These are phyloP conservation scores for Colletes collaris DNA, from an alignment of 2,888 invertebrate genomes.

Conservation along the genomic window DNA sequence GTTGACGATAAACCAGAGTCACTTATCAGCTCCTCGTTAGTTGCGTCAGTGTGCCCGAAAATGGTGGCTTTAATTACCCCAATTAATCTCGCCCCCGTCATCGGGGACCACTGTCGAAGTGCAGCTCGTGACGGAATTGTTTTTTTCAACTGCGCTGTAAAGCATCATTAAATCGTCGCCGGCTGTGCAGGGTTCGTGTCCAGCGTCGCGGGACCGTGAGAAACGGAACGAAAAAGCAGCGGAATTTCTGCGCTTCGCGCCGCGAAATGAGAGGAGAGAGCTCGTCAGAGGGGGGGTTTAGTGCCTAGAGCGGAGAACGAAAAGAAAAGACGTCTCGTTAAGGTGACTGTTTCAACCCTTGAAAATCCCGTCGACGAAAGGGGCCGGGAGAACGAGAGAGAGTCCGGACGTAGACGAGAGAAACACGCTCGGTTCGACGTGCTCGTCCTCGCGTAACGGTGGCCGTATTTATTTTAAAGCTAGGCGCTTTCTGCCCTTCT, in stretches of 20 bases:
- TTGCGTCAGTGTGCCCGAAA: background rate
- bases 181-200: conserved; percentile 29
- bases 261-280: conserved; percentile 50
- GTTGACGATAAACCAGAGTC: too few relatives aligned
- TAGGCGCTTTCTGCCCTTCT: conserved; percentile 1
- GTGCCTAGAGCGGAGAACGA: conserved; percentile 44
- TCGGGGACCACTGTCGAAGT: conserved; percentile 10
- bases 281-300: conserved; percentile 55
- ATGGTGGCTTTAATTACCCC: conserved; percentile 8
- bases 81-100: conserved; percentile 24
- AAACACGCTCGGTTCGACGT: conserved; percentile 32
- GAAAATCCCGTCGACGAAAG: conserved; percentile 59
- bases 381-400: conserved; percentile 7
- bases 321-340: conserved; percentile 69
- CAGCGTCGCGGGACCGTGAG: conserved; percentile 12
- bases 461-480: conserved; percentile 36
- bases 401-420: conserved; percentile 22
- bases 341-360: conserved; percentile 67
- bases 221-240: conserved; percentile 26
- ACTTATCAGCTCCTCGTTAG: conserved; percentile 8
- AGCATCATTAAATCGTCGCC: conserved; percentile 40
- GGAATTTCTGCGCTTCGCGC: conserved; percentile 28
- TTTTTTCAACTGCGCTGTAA: conserved; percentile 26
- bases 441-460: conserved; percentile 19
- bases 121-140: conserved; percentile 26